Conservation (phyloP, 2,797 vertebrate genomes). For the Gymnodraco acuticeps region DNA sequence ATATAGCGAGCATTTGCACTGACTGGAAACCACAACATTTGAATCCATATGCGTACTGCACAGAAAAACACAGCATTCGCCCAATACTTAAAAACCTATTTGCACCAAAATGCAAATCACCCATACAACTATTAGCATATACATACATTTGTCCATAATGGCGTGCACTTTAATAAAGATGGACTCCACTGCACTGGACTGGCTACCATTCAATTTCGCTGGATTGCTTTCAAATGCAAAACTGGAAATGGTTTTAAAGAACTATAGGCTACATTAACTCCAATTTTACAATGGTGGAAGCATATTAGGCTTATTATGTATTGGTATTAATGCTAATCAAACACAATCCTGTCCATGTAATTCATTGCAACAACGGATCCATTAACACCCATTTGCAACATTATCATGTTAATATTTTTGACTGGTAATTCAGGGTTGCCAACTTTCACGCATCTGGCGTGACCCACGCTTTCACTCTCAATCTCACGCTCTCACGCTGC, state of each 20-base stretch:
- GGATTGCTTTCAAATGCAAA: background rate
- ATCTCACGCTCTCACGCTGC: too few relatives aligned
- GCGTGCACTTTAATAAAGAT: background rate
- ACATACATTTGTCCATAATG: too few relatives aligned
- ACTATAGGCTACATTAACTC: background rate
- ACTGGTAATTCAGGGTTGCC: background rate
- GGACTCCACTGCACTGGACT: background rate
- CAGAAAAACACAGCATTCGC: background rate
- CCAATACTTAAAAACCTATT: background rate
- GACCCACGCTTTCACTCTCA: too few relatives aligned
- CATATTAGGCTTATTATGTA: background rate
- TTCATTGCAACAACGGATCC: background rate
- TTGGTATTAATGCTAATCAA: background rate
- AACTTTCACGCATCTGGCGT: too few relatives aligned
- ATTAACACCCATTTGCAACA: too few relatives aligned
- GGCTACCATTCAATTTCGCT: conserved; percentile 21
- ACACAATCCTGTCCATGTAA: background rate
- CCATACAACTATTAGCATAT: background rate
- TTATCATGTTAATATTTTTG: background rate
- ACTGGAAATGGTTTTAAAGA: conserved; percentile 46
- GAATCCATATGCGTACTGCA: background rate
- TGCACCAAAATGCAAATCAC: background rate
- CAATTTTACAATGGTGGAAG: background rate
- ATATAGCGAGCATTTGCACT: background rate
- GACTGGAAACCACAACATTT: background rate